These are phyloP conservation scores for Myotis yumanensis DNA, from an alignment of 2,113 vertebrate genomes.

Conservation along the genomic window DNA sequence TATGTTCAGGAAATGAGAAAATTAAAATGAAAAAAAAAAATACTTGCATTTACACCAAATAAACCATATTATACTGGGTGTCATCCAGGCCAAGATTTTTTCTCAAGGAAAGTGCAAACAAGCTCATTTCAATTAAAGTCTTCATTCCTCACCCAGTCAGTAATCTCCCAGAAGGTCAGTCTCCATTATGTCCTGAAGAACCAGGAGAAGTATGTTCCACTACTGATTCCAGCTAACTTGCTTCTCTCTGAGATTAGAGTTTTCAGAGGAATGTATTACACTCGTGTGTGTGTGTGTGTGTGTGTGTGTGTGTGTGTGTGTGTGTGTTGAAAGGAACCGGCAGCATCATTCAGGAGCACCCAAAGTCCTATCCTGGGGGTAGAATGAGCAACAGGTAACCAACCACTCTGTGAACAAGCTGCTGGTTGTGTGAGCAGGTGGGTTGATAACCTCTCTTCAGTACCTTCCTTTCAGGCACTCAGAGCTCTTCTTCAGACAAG, in stretches of 20 bases:
- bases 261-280: neutral
- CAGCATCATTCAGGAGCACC: neutral
- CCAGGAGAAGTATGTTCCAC: neutral
- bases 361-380: neutral
- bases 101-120: conserved; percentile 40
- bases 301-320: neutral
- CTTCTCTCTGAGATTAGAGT: neutral
- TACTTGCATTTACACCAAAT: conserved; percentile 31
- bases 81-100: conserved; percentile 44
- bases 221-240: neutral
- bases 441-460: neutral
- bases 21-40: conserved; percentile 55
- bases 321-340: neutral
- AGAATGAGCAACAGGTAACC: neutral
- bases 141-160: neutral
- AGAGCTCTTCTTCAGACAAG: neutral
- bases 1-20: conserved; percentile 72
- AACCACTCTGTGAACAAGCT: neutral
- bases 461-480: neutral
- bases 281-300: neutral
- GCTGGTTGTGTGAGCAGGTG: neutral
- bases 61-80: conserved; percentile 16
- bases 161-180: neutral
- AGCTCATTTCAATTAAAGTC: conserved; percentile 26
- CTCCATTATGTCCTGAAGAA: neutral